Base-by-base conservation (phyloP, 2,797 vertebrate genomes). In the Lithobates pipiens region DNA sequence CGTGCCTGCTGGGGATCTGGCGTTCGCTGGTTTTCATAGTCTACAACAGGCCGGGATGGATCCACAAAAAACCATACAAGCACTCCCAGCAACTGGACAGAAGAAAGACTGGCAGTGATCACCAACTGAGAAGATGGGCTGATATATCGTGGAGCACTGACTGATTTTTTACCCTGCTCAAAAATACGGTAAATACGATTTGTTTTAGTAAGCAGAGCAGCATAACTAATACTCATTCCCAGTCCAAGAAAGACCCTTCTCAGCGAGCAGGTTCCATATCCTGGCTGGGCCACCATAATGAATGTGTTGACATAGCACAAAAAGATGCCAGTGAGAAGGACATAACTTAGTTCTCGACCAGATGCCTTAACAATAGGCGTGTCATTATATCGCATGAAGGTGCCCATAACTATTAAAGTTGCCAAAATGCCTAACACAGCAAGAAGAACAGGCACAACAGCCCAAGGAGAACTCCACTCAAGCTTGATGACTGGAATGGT, bases 171-270 rank as follows among this genome's bases (percentile, higher is more conserved):
- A 91, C 97, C 97, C 92, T 98, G 97, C 93, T 98, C 97, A 7
- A 99, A 99, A 94, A 99, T 99, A 90, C 97, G 96, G 93, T 98
- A 99, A 92, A 99, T 99, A 85, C 97, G 96, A 93, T 99, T 99
- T 87, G 97, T 99, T 94, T 99, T 99, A 92, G 97, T 99, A 76
- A 99, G 96, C 90, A 99, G 93, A 0, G 98, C 97, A 0, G 98
- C 97, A 0, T 99, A 99, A 92, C 98, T 99, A 91, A 99, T 96
- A 88, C 98, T 98, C 97, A 99, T 99, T 76, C 98, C 98, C 0
- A 99, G 93, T 84, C 98, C 98, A 2, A 99, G 94, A 93, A 99
- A 98, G 93, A 99, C 94, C 36, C 97, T 95, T 0, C 97, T 92
- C 91, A 99, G 91, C 0, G 97, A 98, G 89, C 98, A 99, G 23